Base-by-base conservation (phyloP, 2,888 invertebrate species). In the Malacosoma neustria region DNA sequence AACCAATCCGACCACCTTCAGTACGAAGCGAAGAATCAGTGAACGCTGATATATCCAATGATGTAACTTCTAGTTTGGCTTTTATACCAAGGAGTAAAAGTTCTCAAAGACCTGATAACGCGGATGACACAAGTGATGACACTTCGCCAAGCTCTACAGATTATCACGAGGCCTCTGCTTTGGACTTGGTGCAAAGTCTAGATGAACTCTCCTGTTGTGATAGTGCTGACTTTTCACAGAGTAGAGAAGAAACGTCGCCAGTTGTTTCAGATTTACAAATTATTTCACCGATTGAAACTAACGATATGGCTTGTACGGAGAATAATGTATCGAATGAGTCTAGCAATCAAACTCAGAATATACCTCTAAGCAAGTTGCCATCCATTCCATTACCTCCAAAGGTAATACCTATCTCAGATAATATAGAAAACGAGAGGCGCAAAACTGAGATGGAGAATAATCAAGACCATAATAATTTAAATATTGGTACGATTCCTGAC, bases 61-160 rank as follows among this genome's bases (percentile, higher is more conserved):
- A 85, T 49, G 59, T 85, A 32, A 85, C 85, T 39, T 85, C 85
- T 43, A 85, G 85, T 64, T 66, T 85, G 55, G 86, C 86, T 30
- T 82, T 81, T 54, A 51, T 84, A 40, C 84, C 86, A 38, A 77
- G 66, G 51, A 85, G 84, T 65, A 77, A 75, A 70, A 76, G 77
- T 64, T 80, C 77, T 39, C 74, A 72, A 43, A 57, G 62, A 43
- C 63, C 67, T 37, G 59, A 61, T 36, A 61, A 61, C 42, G 61
- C 61, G 11, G 82, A 81, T 43, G 74, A 79, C 48, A 85, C 86
- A 6, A 81, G 79, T 59, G 77, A 75, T 37, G 77, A 76, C 38
- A 85, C 84, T 7, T 85, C 84, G 14, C 79, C 85, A 6, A 81
- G 85, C 52, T 85, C 85, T 30, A 82, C 84, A 1, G 85, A 85